Evolutionary conservation across 92 coral and sea anemone genomes (phyloP), one percentile per base, ranked within the genome.

Genomic region (Epizoanthus illoricatus): DNA sequence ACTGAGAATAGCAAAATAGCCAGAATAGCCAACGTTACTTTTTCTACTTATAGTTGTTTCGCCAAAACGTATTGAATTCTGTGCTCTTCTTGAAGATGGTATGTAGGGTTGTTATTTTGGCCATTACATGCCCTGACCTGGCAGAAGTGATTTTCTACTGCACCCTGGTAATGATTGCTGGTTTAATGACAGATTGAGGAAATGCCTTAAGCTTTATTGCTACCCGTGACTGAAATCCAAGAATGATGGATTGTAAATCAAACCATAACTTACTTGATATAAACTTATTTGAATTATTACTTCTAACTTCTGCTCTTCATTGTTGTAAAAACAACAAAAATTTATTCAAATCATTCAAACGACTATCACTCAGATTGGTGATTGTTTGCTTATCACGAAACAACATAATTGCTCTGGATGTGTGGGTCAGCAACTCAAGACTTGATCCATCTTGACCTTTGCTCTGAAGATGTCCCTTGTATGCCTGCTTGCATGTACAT

Each of bases 91-190:
- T 81, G 89, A 24, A 73, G 62, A 42, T 49, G 82, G 45, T 55
- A 88, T 3, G 85, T 88, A 8, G 88, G 91, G 40, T 88, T 88
- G 49, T 87, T 84, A 64, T 88, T 87, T 65, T 82, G 90, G 52
- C 89, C 89, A 59, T 83, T 83, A 58, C 72, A 58, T 9, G 82
- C 75, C 52, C 87, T 65, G 1, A 84, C 87, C 61, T 83, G 84
- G 80, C 90, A 87, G 62, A 86, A 86, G 69, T 86, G 90, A 43
- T 86, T 81, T 68, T 86, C 90, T n/a, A 83, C 84, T 5, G 69
- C 23, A 62, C 85, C 91, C 49, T 88, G 91, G 68, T 88, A 11
- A 80, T 60, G 1, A 88, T 85, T 21, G 89, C 91, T 9, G 91
- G 88, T 41, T 88, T 88, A 3, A 88, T 71, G 10, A 88, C 49